Conservation (phyloP, 2,888 invertebrate species). For the Aphrophora alni region DNA sequence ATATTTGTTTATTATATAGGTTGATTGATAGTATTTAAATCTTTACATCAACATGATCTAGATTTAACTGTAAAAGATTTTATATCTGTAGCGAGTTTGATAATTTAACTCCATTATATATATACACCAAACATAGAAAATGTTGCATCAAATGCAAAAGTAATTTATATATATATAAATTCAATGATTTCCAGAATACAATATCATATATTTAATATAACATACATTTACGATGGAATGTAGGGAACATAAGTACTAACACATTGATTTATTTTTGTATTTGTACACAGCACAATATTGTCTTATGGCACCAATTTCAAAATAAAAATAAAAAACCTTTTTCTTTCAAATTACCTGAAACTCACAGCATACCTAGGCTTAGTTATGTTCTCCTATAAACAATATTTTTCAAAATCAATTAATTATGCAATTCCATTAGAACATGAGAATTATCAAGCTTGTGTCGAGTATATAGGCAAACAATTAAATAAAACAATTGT, state of each 20-base stretch:
- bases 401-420: neutral
- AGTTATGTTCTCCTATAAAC: neutral
- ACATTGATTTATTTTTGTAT: constrained; percentile 10
- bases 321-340: too few relatives aligned
- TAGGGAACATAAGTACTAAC: constrained; percentile 31
- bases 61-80: neutral
- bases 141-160: neutral
- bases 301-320: constrained; percentile 36
- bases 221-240: constrained; percentile 36
- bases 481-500: neutral
- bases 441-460: neutral
- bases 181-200: neutral
- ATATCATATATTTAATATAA: constrained; percentile 7
- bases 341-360: neutral
- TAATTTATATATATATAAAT: neutral
- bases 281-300: constrained; percentile 38
- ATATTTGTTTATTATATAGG: too few relatives aligned
- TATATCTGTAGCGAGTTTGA: neutral
- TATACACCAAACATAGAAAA: neutral
- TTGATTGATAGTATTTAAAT: too few relatives aligned
- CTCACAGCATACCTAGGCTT: neutral
- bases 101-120: neutral
- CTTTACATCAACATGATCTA: too few relatives aligned
- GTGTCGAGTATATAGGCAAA: neutral
- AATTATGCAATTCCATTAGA: neutral